Base-by-base conservation (phyloP, 2,888 invertebrate genomes). In the Craniophora ligustri region DNA sequence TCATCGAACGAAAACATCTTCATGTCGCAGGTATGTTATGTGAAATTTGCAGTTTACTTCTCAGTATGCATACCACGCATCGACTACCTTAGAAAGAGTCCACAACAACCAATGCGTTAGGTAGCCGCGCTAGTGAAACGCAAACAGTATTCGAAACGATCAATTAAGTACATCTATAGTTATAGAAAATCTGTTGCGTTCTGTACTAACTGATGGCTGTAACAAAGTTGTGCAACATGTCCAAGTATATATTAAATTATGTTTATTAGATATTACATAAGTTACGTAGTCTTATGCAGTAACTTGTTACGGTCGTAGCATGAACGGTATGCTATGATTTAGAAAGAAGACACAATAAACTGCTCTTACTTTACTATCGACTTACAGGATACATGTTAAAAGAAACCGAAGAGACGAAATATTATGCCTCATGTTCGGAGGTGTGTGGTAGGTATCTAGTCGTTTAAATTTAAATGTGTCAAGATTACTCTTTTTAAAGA, bases 21-120 rank as follows among this genome's bases (percentile, higher is more conserved):
- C 54, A 10, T 30, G 42, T 38, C n/a, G 35, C 40, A 58, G 46
- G 57, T 51, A 55, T 58, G 72, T 66, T 78, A 78, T 81, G 86
- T 85, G 86, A 86, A 86, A 87, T 84, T 86, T 67, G 78, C 76
- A 70, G 77, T 72, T 69, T 67, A 72, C 67, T 77, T 78, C 71
- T 81, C 73, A 73, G 81, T 82, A 87, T 87, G 84, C 87, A 82
- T 80, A 67, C 79, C 85, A 77, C 83, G 80, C 73, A 38, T 58
- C 63, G 55, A 55, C 72, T 72, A 69, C 80, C 78, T 77, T 79
- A 82, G 77, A 82, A 78, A 75, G 79, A 80, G 66, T 69, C 67
- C 74, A 75, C 76, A 72, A 73, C 73, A 68, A 75, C 72, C 78
- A 73, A 66, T 60, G 76, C 72, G 76, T 73, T 75, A 79, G 76